Conservation (phyloP, 2,888 invertebrate species). For the Xylota segnis region DNA sequence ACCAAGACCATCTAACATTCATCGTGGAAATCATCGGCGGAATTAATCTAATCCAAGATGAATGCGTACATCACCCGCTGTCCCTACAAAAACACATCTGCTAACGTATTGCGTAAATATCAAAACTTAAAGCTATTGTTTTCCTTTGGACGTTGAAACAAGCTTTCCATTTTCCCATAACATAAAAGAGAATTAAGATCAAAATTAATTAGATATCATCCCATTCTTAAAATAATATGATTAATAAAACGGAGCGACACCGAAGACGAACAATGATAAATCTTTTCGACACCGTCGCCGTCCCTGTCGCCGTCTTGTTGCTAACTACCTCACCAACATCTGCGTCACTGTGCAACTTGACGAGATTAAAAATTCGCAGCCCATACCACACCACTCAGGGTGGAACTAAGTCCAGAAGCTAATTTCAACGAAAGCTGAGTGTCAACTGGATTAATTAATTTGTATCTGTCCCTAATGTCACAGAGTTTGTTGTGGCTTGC, state of each 20-base stretch:
- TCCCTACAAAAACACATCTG: slow-evolving; percentile 59
- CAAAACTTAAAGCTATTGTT: slow-evolving; percentile 49
- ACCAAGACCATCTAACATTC: slow-evolving; percentile 33
- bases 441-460: slow-evolving; percentile 71
- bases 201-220: slow-evolving; percentile 75
- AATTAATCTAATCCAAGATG: slow-evolving; percentile 69
- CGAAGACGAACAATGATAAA: slow-evolving; percentile 65
- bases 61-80: slow-evolving; percentile 60
- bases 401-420: slow-evolving; percentile 28
- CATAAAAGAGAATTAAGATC: slow-evolving; percentile 73
- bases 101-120: slow-evolving; percentile 52
- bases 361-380: slow-evolving; percentile 58
- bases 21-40: slow-evolving; percentile 42
- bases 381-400: not conserved
- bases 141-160: slow-evolving; percentile 48
- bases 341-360: slow-evolving; percentile 28
- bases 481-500: slow-evolving; percentile 38
- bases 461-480: slow-evolving; percentile 52
- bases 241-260: slow-evolving; percentile 62
- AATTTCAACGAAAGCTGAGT: slow-evolving; percentile 54
- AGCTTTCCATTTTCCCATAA: slow-evolving; percentile 51
- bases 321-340: slow-evolving; percentile 4
- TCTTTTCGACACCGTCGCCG: slow-evolving; percentile 33
- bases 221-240: slow-evolving; percentile 75
- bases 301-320: not conserved